A percentile compares a stretch with the other conserved stretches of the same genome.
These are phyloP conservation scores for Dermochelys coriacea DNA, from an alignment of 2,797 vertebrate species.

Conservation along the genomic window DNA sequence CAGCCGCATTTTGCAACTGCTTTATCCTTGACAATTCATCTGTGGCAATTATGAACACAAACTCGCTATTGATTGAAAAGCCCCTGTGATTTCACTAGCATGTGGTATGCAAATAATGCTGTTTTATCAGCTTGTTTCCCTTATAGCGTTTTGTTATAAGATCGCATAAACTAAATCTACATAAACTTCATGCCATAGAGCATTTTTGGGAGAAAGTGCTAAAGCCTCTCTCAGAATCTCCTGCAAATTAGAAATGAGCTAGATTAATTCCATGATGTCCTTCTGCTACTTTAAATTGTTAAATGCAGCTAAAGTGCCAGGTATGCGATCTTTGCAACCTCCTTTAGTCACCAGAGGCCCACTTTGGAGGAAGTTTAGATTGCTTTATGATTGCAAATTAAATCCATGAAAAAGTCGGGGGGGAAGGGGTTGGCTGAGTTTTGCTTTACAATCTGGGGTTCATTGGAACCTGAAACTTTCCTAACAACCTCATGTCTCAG, in stretches of 20 bases:
- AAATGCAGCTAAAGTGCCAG: neutral
- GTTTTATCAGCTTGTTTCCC: neutral
- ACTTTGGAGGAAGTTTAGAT: neutral
- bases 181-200: neutral
- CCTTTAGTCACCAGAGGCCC: fast-evolving
- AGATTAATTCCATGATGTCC: neutral
- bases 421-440: neutral
- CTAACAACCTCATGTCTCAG: neutral
- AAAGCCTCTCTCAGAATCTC: neutral
- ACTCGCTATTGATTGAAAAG: neutral
- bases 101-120: neutral
- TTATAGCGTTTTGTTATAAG: neutral
- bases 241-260: neutral
- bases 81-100: neutral
- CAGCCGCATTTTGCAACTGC: neutral
- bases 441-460: neutral
- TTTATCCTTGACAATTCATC: neutral
- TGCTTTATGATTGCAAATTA: neutral
- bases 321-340: neutral
- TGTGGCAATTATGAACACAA: neutral
- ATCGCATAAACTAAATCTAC: neutral
- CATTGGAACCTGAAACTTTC: neutral
- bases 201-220: neutral
- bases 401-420: neutral
- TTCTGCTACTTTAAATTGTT: neutral